phyloP scores from a whole-genome alignment of 2,113 vertebrate genomes.

The Myanophis thanlyinensis region DNA sequence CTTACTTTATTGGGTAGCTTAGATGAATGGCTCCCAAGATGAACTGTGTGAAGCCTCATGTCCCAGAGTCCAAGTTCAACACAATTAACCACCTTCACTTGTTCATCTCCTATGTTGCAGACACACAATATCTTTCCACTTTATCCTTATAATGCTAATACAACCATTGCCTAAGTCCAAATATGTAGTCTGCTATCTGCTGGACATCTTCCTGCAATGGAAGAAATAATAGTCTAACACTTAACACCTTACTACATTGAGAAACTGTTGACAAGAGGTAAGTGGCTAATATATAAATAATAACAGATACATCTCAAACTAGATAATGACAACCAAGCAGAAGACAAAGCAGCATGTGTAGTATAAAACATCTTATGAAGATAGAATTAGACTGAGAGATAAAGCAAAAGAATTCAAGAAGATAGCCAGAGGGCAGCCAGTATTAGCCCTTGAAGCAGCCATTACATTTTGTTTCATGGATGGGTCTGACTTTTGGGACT shows the following conservation, averaged over 20 bases:
- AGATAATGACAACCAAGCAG: not conserved
- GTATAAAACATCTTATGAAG: not conserved
- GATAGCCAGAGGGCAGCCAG: not conserved
- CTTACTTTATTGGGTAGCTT: not conserved
- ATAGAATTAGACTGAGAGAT: not conserved
- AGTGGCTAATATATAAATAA: not conserved
- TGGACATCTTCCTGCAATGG: not conserved
- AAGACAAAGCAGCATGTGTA: not conserved
- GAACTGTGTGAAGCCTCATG: not conserved
- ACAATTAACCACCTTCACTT: not conserved
- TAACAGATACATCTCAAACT: not conserved
- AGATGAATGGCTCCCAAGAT: not conserved
- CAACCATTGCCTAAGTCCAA: not conserved
- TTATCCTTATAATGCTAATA: not conserved
- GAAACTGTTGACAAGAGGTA: not conserved
- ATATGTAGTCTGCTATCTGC: not conserved
- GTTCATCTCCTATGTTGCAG: not conserved
- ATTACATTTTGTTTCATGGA: not conserved
- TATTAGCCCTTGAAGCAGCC: not conserved
- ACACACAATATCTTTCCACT: not conserved
- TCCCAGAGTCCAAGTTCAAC: not conserved
- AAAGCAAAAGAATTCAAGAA: not conserved
- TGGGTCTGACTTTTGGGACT: not conserved
- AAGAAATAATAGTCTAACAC: not conserved
- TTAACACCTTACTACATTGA: not conserved